Conservation (phyloP, 2,113 vertebrate species). For the Lethenteron camtschaticum region DNA sequence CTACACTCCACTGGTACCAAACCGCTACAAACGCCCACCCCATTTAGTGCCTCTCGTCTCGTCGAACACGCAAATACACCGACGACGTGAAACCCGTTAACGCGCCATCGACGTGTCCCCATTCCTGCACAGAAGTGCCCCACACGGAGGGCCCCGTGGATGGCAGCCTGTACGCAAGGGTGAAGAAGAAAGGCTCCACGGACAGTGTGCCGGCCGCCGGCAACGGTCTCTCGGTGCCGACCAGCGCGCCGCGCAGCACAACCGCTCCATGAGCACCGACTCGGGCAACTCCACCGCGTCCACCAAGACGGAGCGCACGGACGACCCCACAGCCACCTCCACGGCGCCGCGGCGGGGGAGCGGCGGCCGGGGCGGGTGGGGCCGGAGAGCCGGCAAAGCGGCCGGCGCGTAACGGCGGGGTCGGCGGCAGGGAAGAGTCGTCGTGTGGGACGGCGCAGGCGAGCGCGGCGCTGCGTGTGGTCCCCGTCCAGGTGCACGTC, state of each 20-base stretch:
- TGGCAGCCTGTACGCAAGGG: constrained; percentile 58
- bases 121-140: not conserved
- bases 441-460: constrained; percentile 15
- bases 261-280: constrained; percentile 25
- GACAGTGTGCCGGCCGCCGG: not conserved
- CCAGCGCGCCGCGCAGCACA: constrained; percentile 17
- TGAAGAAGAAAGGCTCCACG: constrained; percentile 30
- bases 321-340: constrained; percentile 18
- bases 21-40: too few relatives aligned
- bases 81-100: too few relatives aligned
- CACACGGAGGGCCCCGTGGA: constrained; percentile 41
- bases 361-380: not conserved
- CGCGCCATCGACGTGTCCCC: not conserved
- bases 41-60: too few relatives aligned
- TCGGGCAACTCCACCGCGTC: constrained; percentile 26
- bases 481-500: constrained; percentile 76
- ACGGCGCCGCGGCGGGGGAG: constrained; percentile 9
- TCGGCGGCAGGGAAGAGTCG: not conserved
- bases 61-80: too few relatives aligned
- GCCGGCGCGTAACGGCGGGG: not conserved
- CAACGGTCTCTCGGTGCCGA: constrained; percentile 9
- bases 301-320: constrained; percentile 17
- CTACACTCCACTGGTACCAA: too few relatives aligned
- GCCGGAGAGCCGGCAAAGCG: not conserved
- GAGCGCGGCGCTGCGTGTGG: constrained; percentile 23